phyloP scores from a whole-genome alignment of 53 echinoderm and acorn worm genomes.

The Patiria pectinifera region DNA sequence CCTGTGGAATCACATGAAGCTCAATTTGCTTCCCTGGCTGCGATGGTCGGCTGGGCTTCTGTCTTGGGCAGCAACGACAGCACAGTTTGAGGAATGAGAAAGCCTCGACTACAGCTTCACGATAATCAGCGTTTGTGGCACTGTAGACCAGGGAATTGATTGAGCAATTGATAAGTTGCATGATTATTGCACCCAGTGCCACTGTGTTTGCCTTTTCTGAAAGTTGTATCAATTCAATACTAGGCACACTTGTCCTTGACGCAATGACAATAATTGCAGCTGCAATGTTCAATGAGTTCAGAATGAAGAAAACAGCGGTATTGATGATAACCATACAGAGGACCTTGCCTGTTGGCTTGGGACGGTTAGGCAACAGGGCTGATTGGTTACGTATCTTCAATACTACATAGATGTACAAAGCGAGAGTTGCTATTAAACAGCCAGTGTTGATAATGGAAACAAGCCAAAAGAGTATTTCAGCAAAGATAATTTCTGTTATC shows the following conservation, averaged over 20 bases:
- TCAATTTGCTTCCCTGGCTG: neutral
- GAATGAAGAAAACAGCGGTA: neutral
- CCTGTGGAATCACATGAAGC: neutral
- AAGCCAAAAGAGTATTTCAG: neutral
- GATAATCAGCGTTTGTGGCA: neutral
- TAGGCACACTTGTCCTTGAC: neutral
- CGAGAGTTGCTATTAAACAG: neutral
- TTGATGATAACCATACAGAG: constrained; percentile 1
- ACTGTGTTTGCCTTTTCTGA: neutral
- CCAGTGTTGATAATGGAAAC: neutral
- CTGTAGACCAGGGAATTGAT: neutral
- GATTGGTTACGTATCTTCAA: neutral
- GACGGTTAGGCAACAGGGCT: neutral
- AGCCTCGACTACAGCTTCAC: neutral
- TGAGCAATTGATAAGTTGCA: neutral
- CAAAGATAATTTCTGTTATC: neutral
- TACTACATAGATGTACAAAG: neutral
- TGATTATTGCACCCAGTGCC: neutral
- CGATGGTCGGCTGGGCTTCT: neutral
- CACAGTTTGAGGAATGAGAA: neutral
- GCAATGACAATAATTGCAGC: neutral
- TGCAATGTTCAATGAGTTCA: neutral
- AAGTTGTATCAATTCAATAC: neutral
- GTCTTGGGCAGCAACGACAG: neutral
- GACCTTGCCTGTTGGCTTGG: neutral